Evolutionary conservation across 2,797 vertebrate species (phyloP), one percentile per base, ranked within the genome.

Genomic region (Todus mexicanus): DNA sequence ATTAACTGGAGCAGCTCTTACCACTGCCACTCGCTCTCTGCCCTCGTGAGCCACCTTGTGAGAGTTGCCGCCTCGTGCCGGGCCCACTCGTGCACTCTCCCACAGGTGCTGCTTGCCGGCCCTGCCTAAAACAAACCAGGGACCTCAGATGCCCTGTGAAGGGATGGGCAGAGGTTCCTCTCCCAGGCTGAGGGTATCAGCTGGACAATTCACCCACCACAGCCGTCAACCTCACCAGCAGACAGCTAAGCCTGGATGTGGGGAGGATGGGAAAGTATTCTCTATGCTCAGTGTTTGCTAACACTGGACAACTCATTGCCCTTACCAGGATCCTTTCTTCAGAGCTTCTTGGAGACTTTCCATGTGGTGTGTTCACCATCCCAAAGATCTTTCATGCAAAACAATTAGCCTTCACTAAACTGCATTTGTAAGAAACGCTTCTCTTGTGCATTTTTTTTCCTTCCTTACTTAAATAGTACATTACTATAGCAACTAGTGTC

Each of bases 401-500:
- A 64, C 38, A 72, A 85, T 69, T 20, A 78, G 47, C 63, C 63
- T 23, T 75, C 59, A 45, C 78, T 37, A 94, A 92, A 65, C 40
- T 54, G 17, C 31, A 31, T 77, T 93, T 91, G 42, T 87, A 87
- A 54, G 76, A 80, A 94, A 91, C 17, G 27, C n/a, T 92, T 87
- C n/a, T 59, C 15, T 37, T 12, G 5, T 51, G 68, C 60, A 14
- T 25, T 80, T 80, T 77, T 71, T 21, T 4, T 4, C 11, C 31
- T 54, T 68, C 72, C 82, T 91, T 92, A 96, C 95, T 95, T 96
- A 91, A 93, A 95, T 94, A 94, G 91, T 69, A 23, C 63, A 94
- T 96, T 96, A 95, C 96, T 94, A 96, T 96, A 95, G 96, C 94
- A 96, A 96, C 94, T 94, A 83, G 42, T 75, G 42, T 15, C 54